phyloP scores from a whole-genome alignment of 2,113 vertebrate genomes.

The Mesitornis unicolor region DNA sequence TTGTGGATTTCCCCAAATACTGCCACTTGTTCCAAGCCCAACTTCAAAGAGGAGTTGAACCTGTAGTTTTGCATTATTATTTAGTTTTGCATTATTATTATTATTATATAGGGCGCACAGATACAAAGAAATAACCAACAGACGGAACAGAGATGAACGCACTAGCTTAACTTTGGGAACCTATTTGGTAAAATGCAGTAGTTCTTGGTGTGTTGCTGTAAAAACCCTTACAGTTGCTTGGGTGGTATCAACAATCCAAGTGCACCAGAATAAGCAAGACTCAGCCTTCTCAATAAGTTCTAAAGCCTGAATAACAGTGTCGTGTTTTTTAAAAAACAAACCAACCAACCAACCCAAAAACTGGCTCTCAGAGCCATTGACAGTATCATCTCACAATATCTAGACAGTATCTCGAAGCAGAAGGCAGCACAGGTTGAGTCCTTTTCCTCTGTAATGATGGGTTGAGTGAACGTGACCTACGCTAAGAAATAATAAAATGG shows the following conservation, averaged over 20 bases:
- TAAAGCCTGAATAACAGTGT: neutral
- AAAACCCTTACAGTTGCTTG: neutral
- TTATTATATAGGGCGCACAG: accelerated
- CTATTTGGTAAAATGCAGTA: neutral
- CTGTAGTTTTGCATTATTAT: neutral
- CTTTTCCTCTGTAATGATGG: neutral
- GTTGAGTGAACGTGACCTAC: neutral
- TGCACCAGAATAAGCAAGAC: neutral
- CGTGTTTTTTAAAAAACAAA: neutral
- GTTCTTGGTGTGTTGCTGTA: neutral
- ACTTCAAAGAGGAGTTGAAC: neutral
- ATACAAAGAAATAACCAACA: neutral
- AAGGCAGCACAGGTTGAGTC: neutral
- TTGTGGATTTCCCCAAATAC: neutral
- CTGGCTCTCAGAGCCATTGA: neutral
- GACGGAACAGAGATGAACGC: accelerated
- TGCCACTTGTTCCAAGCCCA: neutral
- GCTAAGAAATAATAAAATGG: neutral
- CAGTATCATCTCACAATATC: neutral
- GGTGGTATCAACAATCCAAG: neutral
- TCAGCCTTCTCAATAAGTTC: accelerated
- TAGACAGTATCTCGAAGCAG: neutral
- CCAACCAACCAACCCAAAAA: too few relatives aligned
- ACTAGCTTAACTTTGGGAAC: neutral
- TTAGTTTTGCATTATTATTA: too few relatives aligned